Evolutionary conservation across 2,888 invertebrate genomes (phyloP).

Genomic region (Trichopoda pennipes): DNA sequence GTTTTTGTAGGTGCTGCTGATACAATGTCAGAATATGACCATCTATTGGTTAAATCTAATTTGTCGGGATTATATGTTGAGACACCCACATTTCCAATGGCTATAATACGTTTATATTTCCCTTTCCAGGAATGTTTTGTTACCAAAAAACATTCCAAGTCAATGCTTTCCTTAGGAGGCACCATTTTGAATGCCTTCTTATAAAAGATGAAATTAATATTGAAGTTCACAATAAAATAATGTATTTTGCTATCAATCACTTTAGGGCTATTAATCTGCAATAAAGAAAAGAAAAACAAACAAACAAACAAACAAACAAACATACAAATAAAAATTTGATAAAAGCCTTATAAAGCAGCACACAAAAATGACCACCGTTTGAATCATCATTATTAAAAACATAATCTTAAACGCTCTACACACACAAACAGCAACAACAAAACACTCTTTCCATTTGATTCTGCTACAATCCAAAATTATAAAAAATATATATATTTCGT

Average conservation of each 20-base stretch:
- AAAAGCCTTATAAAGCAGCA: conserved; percentile 15
- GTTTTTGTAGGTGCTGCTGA: conserved; percentile 85
- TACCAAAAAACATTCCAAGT: conserved; percentile 97
- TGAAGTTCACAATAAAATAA: conserved; percentile 35
- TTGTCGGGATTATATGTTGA: conserved; percentile 98
- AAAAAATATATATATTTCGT: conserved; percentile 15
- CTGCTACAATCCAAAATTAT: too few relatives aligned
- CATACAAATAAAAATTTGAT: conserved; percentile 18
- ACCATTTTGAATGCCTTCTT: conserved; percentile 71
- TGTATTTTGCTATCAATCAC: conserved; percentile 52
- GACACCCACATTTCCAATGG: conserved; percentile 96
- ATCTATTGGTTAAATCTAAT: conserved; percentile 95
- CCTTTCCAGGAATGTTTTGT: conserved; percentile 99
- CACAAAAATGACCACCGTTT: conserved; percentile 50
- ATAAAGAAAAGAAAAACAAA: conserved; percentile 36
- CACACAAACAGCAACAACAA: background rate
- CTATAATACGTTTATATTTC: conserved; percentile 98
- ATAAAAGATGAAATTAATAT: conserved; percentile 24
- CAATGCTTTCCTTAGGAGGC: conserved; percentile 90
- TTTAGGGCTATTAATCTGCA: conserved; percentile 52
- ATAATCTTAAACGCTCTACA: conserved; percentile 12
- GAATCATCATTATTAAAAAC: conserved; percentile 52
- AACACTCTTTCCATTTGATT: too few relatives aligned
- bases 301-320: conserved; percentile 10
- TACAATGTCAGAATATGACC: conserved; percentile 91